phyloP scores from a whole-genome alignment of 1,140 invertebrate genomes.

The Microplitis demolitor region DNA sequence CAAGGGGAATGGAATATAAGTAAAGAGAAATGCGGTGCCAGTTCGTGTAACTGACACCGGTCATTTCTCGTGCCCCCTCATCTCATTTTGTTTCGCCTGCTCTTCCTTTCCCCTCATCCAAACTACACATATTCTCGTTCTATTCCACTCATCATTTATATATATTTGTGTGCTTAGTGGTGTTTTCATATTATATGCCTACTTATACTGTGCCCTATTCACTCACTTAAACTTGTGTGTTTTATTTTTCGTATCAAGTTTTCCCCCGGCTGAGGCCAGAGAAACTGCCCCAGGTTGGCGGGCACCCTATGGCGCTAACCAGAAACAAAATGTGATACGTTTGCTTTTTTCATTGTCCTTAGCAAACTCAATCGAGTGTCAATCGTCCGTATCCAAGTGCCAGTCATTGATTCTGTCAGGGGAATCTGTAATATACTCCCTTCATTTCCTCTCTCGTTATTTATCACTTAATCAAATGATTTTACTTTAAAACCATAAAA shows the following conservation, averaged over 20 bases:
- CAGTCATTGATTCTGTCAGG: no score
- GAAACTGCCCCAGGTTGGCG: not conserved
- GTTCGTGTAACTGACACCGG: slow-evolving; percentile 59
- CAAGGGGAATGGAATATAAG: slow-evolving; percentile 8
- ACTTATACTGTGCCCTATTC: no score
- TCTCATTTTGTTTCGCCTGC: slow-evolving; percentile 51
- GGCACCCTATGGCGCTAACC: slow-evolving; percentile 9
- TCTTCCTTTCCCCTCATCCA: slow-evolving; percentile 6
- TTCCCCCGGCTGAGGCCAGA: not conserved
- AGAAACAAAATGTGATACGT: slow-evolving; percentile 38
- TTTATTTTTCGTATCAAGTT: not conserved
- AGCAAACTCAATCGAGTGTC: slow-evolving; percentile 28
- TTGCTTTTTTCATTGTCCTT: slow-evolving; percentile 35
- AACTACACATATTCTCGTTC: not conserved
- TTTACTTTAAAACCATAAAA: no score
- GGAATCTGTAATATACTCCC: not conserved
- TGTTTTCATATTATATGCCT: no score
- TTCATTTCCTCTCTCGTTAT: no score
- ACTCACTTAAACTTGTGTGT: no score
- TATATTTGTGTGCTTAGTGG: no score
- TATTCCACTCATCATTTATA: no score
- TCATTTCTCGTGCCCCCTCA: slow-evolving; percentile 53
- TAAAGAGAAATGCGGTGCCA: slow-evolving; percentile 50
- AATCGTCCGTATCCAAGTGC: slow-evolving; percentile 25
- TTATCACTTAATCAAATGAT: no score